Conservation (phyloP, 2,888 invertebrate genomes). For the Epicampocera succincta region DNA sequence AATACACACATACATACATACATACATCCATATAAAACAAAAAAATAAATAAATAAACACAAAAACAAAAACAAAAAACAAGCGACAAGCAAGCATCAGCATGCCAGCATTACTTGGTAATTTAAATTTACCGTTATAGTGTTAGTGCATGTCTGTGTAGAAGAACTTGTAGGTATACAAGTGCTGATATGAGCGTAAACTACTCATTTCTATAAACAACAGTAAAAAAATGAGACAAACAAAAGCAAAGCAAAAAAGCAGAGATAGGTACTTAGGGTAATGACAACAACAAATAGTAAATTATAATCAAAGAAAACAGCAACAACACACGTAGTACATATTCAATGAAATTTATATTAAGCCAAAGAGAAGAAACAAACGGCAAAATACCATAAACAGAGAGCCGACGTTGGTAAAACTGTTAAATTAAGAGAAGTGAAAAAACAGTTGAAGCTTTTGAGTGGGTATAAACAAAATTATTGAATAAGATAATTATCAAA, state of each 20-base stretch:
- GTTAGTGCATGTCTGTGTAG: slow-evolving; percentile 27
- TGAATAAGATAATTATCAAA: slow-evolving; percentile 43
- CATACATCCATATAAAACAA: too few species aligned
- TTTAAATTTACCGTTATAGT: slow-evolving; percentile 10
- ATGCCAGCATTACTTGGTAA: slow-evolving; percentile 34
- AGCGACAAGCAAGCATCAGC: slow-evolving; percentile 43
- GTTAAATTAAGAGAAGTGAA: slow-evolving; percentile 8
- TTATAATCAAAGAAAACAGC: neutral
- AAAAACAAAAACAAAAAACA: slow-evolving; percentile 22
- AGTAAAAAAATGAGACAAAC: slow-evolving; percentile 24
- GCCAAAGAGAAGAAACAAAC: neutral
- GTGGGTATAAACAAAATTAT: slow-evolving; percentile 20
- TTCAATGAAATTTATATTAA: neutral
- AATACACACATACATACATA: slow-evolving; percentile 23
- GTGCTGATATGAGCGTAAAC: neutral
- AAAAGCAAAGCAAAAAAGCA: slow-evolving; percentile 26
- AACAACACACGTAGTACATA: slow-evolving; percentile 1
- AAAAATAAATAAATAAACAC: slow-evolving; percentile 38
- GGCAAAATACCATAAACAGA: neutral
- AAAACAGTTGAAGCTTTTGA: neutral
- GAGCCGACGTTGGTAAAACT: slow-evolving; percentile 1
- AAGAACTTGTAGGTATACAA: neutral
- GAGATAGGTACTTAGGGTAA: slow-evolving; percentile 38
- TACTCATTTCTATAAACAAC: slow-evolving; percentile 5
- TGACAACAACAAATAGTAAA: slow-evolving; percentile 30